These are phyloP conservation scores for Limnephilus marmoratus DNA, from an alignment of 2,888 invertebrate species.

Conservation along the genomic window DNA sequence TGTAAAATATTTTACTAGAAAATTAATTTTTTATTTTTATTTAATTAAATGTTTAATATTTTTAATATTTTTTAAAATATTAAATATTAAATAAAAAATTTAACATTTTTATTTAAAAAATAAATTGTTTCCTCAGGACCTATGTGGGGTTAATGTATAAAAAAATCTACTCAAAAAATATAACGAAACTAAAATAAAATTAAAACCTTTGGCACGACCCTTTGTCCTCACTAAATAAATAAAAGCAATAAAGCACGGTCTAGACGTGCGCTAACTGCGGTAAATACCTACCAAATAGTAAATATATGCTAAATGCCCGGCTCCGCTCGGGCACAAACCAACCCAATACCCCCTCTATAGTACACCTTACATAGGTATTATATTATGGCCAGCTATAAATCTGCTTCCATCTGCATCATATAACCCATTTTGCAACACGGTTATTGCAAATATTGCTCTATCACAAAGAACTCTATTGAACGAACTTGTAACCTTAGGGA, in stretches of 20 bases:
- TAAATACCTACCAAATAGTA: constrained; percentile 10
- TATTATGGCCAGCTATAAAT: neutral
- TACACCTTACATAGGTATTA: neutral
- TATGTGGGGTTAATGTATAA: neutral
- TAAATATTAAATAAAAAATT: no score
- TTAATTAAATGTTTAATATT: no score
- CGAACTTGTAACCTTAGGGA: no score
- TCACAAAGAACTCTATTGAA: no score
- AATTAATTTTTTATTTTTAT: no score
- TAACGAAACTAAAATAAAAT: no score
- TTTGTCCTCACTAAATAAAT: neutral
- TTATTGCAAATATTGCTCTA: no score
- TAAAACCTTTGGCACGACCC: neutral
- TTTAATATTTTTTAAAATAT: no score
- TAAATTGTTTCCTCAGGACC: no score
- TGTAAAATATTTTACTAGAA: no score
- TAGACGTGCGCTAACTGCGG: constrained; percentile 36
- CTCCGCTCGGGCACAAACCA: neutral
- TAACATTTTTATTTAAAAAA: no score
- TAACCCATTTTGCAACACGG: neutral
- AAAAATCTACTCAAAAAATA: no score
- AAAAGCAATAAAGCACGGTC: constrained; percentile 20
- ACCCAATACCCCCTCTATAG: neutral
- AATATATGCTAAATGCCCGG: neutral
- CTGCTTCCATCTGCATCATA: neutral